phyloP scores from a whole-genome alignment of 30 jellyfish, hydroid and myxozoan genomes.

The Sanderia malayensis region DNA sequence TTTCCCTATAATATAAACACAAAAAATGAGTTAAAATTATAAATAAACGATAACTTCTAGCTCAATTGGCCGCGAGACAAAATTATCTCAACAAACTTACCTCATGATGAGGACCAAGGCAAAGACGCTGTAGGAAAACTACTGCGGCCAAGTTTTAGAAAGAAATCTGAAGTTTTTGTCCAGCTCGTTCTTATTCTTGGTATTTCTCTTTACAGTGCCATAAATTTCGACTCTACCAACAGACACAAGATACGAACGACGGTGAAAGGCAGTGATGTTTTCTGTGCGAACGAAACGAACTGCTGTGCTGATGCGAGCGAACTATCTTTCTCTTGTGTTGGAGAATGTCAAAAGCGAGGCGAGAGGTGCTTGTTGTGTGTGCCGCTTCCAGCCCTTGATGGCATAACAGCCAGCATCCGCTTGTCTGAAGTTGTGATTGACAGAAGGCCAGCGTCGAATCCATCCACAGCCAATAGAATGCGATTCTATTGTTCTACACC shows the following conservation, averaged over 20 bases:
- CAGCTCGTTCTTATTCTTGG: neutral
- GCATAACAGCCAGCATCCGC: conserved; percentile 73
- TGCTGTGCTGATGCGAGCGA: neutral
- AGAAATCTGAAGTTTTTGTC: neutral
- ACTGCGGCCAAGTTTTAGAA: neutral
- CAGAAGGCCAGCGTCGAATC: neutral
- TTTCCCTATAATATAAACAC: conserved; percentile 34
- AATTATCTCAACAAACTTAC: too few relatives aligned
- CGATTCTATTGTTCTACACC: neutral
- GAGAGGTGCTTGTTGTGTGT: too few relatives aligned
- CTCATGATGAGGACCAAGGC: conserved; percentile 68
- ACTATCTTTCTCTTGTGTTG: neutral
- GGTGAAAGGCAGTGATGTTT: neutral
- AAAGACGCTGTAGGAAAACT: conserved; percentile 3
- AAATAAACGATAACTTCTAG: too few relatives aligned
- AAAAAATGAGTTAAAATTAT: too few relatives aligned
- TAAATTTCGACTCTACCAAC: neutral
- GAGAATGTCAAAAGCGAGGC: neutral
- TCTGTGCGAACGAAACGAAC: too few relatives aligned
- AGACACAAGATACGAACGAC: neutral
- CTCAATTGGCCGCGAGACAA: too few relatives aligned
- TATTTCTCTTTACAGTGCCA: neutral
- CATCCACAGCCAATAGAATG: neutral
- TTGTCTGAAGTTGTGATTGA: conserved; percentile 26
- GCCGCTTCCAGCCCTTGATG: conserved; percentile 6